phyloP scores from a whole-genome alignment of 2,888 invertebrate genomes.

The Drosophila mettleri region DNA sequence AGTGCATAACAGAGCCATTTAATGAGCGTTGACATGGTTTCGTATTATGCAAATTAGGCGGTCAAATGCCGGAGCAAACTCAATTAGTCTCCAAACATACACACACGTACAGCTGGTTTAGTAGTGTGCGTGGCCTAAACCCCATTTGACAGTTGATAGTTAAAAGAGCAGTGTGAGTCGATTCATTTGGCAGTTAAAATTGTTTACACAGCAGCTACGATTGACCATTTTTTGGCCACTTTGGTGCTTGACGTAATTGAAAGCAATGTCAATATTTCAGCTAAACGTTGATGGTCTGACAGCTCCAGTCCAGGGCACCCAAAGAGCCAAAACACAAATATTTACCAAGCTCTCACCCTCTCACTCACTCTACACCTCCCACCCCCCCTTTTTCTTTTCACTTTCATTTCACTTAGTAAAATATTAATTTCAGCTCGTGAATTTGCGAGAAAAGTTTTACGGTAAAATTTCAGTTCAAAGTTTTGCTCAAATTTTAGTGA shows the following conservation, averaged over 20 bases:
- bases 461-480: constrained; percentile 10
- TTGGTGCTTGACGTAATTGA: constrained; percentile 31
- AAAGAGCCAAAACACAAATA: constrained; percentile 28
- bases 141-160: constrained; percentile 6
- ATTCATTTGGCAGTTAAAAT: constrained; percentile 6
- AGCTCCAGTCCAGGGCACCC: not conserved
- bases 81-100: constrained; percentile 15
- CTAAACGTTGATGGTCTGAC: constrained; percentile 5
- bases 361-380: too few relatives aligned
- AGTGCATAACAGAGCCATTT: constrained; percentile 13
- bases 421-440: constrained; percentile 25
- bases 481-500: constrained; percentile 15
- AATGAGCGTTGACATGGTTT: constrained; percentile 16
- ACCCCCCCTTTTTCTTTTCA: not conserved
- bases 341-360: constrained; percentile 18
- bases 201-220: constrained; percentile 17
- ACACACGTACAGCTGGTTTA: not conserved
- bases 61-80: constrained; percentile 22
- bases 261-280: constrained; percentile 45
- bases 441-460: constrained; percentile 7
- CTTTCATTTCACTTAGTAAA: not conserved
- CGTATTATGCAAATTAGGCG: constrained; percentile 40
- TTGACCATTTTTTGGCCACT: constrained; percentile 19
- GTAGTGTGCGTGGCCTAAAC: not conserved
- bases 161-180: not conserved